A percentile compares a stretch with the other conserved stretches of the same genome.
Evolutionary conservation across 2,797 vertebrate species (phyloP).

Genomic region (Carapus acus): DNA sequence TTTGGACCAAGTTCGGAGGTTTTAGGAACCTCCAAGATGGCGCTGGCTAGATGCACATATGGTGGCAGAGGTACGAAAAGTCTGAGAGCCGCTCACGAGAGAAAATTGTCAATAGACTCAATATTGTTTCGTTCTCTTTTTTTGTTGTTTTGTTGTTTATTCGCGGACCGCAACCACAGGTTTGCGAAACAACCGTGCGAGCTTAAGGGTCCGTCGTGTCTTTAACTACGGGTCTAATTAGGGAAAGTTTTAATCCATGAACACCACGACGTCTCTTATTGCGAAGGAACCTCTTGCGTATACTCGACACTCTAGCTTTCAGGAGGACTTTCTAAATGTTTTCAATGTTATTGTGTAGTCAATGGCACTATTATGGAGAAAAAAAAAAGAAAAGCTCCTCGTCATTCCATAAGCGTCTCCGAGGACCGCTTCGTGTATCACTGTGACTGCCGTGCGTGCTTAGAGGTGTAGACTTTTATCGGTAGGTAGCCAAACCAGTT

Average conservation of each 20-base stretch:
- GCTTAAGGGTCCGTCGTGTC: constrained; percentile 86
- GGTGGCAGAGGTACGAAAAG: too few species aligned
- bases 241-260: constrained; percentile 84
- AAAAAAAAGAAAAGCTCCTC: constrained; percentile 94
- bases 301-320: constrained; percentile 86
- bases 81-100: too few species aligned
- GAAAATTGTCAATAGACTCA: too few species aligned
- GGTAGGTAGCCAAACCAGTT: constrained; percentile 89
- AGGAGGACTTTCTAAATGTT: constrained; percentile 97
- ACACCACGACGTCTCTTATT: constrained; percentile 75
- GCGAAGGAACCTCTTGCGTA: constrained; percentile 88
- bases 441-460: constrained; percentile 99
- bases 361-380: constrained; percentile 94
- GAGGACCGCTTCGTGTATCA: constrained; percentile 98
- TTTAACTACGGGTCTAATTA: constrained; percentile 79
- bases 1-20: too few species aligned
- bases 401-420: constrained; percentile 98
- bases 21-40: too few species aligned
- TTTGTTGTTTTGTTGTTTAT: too few species aligned
- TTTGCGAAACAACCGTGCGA: constrained; percentile 66
- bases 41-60: too few species aligned
- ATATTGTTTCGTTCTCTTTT: too few species aligned
- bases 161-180: constrained; percentile 36
- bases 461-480: constrained; percentile 95
- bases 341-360: constrained; percentile 97